These are phyloP conservation scores for Isaurus tuberculatus DNA, from an alignment of 92 coral and sea anemone species.

Conservation along the genomic window DNA sequence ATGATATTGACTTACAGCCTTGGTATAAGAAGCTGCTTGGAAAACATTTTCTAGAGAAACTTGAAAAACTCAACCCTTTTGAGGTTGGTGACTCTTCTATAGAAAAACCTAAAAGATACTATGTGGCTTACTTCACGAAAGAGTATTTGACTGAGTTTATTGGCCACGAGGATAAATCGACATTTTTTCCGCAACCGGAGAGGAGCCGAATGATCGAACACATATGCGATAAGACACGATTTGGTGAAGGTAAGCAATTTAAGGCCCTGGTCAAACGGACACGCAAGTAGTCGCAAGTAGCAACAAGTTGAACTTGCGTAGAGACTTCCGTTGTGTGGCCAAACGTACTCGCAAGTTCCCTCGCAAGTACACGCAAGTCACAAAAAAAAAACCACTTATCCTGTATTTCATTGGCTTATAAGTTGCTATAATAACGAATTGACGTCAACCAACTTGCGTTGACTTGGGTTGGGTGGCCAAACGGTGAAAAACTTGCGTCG, in stretches of 20 bases:
- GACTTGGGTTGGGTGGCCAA: no score
- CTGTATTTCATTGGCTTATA: no score
- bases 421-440: no score
- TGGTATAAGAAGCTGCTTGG: conserved; percentile 78
- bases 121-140: conserved; percentile 77
- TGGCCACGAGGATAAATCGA: conserved; percentile 73
- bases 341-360: background rate
- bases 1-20: conserved; percentile 68
- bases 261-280: background rate
- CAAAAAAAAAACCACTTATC: no score
- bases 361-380: no score
- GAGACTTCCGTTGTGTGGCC: no score
- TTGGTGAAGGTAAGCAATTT: conserved; percentile 49
- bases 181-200: conserved; percentile 88
- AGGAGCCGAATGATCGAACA: conserved; percentile 93
- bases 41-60: conserved; percentile 58
- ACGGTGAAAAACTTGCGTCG: no score
- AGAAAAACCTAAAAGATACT: conserved; percentile 58
- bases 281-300: background rate
- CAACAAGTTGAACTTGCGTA: no score
- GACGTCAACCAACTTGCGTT: no score
- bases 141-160: conserved; percentile 77
- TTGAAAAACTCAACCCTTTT: conserved; percentile 71
- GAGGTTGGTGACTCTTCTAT: conserved; percentile 67
- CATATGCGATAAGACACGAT: conserved; percentile 71